These are phyloP conservation scores for Bolinopsis microptera DNA, from an alignment of 37 sponge, comb jelly and placozoan genomes.

Conservation along the genomic window DNA sequence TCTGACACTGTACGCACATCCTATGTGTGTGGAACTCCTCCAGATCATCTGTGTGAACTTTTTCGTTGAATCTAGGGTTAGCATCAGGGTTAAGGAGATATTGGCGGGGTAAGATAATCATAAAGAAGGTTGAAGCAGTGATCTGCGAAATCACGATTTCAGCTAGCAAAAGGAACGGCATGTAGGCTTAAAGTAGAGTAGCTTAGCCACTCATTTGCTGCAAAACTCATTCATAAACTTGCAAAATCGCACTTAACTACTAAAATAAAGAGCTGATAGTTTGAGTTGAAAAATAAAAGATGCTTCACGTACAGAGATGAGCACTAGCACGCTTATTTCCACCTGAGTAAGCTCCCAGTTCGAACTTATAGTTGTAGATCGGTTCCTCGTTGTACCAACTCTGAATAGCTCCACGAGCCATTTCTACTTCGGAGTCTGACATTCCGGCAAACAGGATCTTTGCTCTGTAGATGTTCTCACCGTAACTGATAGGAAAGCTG, in stretches of 20 bases:
- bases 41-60: slow-evolving; percentile 44
- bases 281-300: too few relatives aligned
- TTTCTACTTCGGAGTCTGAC: not conserved
- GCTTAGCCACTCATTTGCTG: too few relatives aligned
- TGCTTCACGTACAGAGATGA: slow-evolving; percentile 44
- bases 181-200: not conserved
- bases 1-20: not conserved
- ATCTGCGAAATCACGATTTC: too few relatives aligned
- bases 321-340: not conserved
- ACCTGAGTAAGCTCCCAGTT: slow-evolving; percentile 18
- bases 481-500: slow-evolving; percentile 7
- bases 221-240: too few relatives aligned
- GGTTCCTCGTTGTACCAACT: slow-evolving; percentile 31
- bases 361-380: slow-evolving; percentile 20
- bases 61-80: not conserved
- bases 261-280: too few relatives aligned
- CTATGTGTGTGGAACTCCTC: not conserved
- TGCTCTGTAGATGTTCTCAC: slow-evolving; percentile 51
- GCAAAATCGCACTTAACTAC: too few relatives aligned
- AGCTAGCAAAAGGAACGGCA: not conserved
- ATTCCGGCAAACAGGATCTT: not conserved
- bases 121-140: too few relatives aligned
- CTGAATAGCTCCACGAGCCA: not conserved
- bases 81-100: not conserved
- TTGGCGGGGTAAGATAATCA: not conserved